Base-by-base conservation (phyloP, 1,140 invertebrate species). In the Muscidifurax raptorellus region DNA sequence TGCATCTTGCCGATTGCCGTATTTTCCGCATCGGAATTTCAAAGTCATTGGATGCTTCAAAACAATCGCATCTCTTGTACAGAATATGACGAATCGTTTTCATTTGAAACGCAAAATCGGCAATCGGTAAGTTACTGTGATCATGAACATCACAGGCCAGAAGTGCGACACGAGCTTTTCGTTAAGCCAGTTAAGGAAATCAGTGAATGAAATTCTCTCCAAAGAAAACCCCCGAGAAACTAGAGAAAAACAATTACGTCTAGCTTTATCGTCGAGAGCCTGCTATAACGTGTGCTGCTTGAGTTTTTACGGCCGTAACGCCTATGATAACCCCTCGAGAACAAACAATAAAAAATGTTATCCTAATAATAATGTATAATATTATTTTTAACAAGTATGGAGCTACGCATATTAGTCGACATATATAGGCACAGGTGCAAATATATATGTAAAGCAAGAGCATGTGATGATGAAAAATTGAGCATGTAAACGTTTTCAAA, bases 261-360 rank as follows among this genome's bases (percentile, higher is more conserved):
- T 78, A 83, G 82, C 36, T 71, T 83, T 78, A 78, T 72, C 44
- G 13, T 77, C 64, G 30, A 86, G 82, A 90, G 85, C 87, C 86
- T 90, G 87, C 84, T 87, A 82, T 88, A n/a, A n/a, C 86, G 90
- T 91, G 91, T 90, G 90, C 88, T 89, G 90, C 91, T 91, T 92
- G 86, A 89, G 83, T 88, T 90, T 90, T 91, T 88, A 89, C 32
- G n/a, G 22, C 25, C 64, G 36, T 83, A 83, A 83, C 59, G 64
- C 40, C n/a, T 69, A 77, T n/a, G n/a, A n/a, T 76, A 83, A 83
- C 82, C 72, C 74, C 72, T 32, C 69, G 75, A 83, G 3, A 59
- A 74, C 30, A 67, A 28, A 76, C 47, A 44, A 18, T 32, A 40
- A 66, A 71, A 52, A 32, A 78, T 52, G 22, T 83, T 78, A 66